These are phyloP conservation scores for Zaprionus vittiger DNA, from an alignment of 1,140 invertebrate species.

Conservation along the genomic window DNA sequence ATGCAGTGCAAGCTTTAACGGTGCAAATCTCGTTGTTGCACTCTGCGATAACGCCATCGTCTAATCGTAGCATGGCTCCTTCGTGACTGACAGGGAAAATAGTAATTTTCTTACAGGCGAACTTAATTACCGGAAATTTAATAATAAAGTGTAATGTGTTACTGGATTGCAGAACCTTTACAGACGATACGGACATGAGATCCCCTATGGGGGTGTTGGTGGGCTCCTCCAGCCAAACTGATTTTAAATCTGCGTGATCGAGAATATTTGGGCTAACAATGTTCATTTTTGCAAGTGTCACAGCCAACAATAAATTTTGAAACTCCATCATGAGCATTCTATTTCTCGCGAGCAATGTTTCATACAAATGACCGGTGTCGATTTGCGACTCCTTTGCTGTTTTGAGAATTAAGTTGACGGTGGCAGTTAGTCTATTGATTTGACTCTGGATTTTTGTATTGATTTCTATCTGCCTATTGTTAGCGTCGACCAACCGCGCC, in stretches of 20 bases:
- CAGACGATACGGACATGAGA: neutral
- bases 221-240: slow-evolving; percentile 41
- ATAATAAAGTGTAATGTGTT: slow-evolving; percentile 34
- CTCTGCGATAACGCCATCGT: slow-evolving; percentile 7
- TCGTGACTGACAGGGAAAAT: slow-evolving; percentile 15
- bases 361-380: slow-evolving; percentile 33
- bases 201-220: slow-evolving; percentile 29
- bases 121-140: slow-evolving; percentile 26
- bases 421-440: slow-evolving; percentile 14
- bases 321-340: slow-evolving; percentile 36
- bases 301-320: slow-evolving; percentile 31
- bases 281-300: slow-evolving; percentile 29
- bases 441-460: neutral
- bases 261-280: slow-evolving; percentile 41
- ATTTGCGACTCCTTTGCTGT: slow-evolving; percentile 21
- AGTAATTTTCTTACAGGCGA: slow-evolving; percentile 24
- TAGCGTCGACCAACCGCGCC: neutral
- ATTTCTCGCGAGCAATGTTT: slow-evolving; percentile 28
- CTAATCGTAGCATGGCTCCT: slow-evolving; percentile 9
- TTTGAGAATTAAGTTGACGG: slow-evolving; percentile 9
- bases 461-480: slow-evolving; percentile 9
- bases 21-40: no score
- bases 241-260: slow-evolving; percentile 29
- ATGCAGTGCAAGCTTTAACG: no score
- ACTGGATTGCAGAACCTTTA: slow-evolving; percentile 30